Percentiles rank a stretch among this genome's conserved stretches.
phyloP scores from a whole-genome alignment of 2,797 vertebrate genomes.

The Ctenopoma multispine region DNA sequence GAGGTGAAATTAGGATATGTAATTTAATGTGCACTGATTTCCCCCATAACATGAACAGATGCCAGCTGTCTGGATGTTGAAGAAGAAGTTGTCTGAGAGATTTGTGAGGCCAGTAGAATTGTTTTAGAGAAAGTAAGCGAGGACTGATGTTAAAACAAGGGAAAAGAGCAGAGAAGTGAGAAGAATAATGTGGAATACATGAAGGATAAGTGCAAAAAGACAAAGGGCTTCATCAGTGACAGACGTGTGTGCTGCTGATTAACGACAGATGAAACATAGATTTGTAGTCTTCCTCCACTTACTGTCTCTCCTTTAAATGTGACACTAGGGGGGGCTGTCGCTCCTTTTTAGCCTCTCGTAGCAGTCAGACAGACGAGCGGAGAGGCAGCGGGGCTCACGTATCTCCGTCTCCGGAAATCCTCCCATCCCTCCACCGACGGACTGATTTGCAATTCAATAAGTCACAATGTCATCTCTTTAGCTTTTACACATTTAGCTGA shows the following conservation, averaged over 20 bases:
- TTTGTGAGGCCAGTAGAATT: slow-evolving; percentile 38
- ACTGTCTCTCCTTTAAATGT: neutral
- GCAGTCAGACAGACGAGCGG: neutral
- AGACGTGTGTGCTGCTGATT: slow-evolving; percentile 25
- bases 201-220: slow-evolving; percentile 11
- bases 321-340: slow-evolving; percentile 78
- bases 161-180: neutral
- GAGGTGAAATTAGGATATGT: slow-evolving; percentile 45
- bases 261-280: slow-evolving; percentile 11
- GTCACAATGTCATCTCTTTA: slow-evolving; percentile 80
- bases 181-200: slow-evolving; percentile 6
- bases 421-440: slow-evolving; percentile 60
- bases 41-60: slow-evolving; percentile 7
- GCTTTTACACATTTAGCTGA: slow-evolving; percentile 78
- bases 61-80: slow-evolving; percentile 4
- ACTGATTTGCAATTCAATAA: slow-evolving; percentile 83
- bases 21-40: slow-evolving; percentile 46
- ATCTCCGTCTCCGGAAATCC: slow-evolving; percentile 71
- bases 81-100: neutral
- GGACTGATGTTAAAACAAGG: too few relatives aligned
- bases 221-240: neutral
- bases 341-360: slow-evolving; percentile 55
- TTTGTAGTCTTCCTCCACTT: neutral
- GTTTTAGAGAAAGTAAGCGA: too few relatives aligned
- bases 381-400: slow-evolving; percentile 38